These are phyloP conservation scores for Lamellibrachia satsuma DNA, from an alignment of 2,888 invertebrate species.

Conservation along the genomic window DNA sequence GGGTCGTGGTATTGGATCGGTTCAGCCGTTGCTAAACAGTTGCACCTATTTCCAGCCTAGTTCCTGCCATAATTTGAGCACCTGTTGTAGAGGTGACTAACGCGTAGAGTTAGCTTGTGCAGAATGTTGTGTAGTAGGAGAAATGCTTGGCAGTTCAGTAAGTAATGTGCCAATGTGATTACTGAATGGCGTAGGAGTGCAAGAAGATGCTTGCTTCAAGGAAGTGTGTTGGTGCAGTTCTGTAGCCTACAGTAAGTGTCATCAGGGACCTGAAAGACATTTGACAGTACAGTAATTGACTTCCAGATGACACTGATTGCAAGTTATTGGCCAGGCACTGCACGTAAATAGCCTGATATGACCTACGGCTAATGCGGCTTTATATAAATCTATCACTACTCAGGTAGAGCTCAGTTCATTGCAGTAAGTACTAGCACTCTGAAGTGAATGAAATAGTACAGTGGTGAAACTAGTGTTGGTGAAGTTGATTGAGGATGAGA, in stretches of 20 bases:
- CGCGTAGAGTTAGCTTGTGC: not conserved
- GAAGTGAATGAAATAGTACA: not conserved
- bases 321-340: not conserved
- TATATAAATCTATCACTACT: not conserved
- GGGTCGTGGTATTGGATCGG: not conserved
- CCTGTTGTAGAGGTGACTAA: not conserved
- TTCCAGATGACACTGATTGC: not conserved
- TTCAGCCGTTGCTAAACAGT: not conserved
- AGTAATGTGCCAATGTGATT: not conserved
- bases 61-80: not conserved
- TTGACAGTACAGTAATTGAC: not conserved
- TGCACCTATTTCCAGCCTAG: not conserved
- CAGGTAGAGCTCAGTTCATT: not conserved
- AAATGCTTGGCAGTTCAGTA: not conserved
- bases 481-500: not conserved
- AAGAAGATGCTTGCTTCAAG: not conserved
- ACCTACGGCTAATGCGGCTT: constrained; percentile 6
- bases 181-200: not conserved
- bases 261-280: not conserved
- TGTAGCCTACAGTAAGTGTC: not conserved
- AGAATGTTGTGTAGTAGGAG: not conserved
- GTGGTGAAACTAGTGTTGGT: not conserved
- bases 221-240: not conserved
- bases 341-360: not conserved
- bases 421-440: not conserved